These are phyloP conservation scores for Prorops nasuta DNA, from an alignment of 1,140 invertebrate species.

Conservation along the genomic window DNA sequence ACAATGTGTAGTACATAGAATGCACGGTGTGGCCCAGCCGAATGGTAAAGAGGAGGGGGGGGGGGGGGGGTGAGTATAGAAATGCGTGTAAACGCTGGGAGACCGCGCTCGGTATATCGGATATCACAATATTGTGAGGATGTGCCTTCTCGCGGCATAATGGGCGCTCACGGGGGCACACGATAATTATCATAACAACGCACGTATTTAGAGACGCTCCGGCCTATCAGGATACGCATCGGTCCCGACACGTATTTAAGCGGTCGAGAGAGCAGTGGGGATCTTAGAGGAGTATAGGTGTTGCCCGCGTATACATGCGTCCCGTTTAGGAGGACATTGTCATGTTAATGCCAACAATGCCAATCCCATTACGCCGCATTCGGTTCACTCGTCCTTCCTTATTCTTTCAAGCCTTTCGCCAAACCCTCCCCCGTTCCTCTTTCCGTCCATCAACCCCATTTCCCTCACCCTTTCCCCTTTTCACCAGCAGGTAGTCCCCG, in stretches of 20 bases:
- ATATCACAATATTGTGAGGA: constrained; percentile 51
- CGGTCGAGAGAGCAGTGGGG: too few relatives aligned
- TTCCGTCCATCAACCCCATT: not conserved
- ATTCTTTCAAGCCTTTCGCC: too few relatives aligned
- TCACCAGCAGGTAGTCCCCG: not conserved
- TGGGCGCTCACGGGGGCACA: constrained; percentile 11
- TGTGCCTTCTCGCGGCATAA: constrained; percentile 33
- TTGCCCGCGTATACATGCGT: not conserved
- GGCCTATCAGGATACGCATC: constrained; percentile 39
- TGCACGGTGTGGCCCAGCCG: too few relatives aligned
- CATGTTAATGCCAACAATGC: constrained; percentile 46
- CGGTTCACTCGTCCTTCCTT: not conserved
- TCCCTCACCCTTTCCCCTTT: not conserved
- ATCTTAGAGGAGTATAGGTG: too few relatives aligned
- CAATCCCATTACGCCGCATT: constrained; percentile 44
- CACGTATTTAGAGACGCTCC: constrained; percentile 35
- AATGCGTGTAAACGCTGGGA: too few relatives aligned
- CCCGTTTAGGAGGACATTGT: constrained; percentile 47
- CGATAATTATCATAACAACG: constrained; percentile 51
- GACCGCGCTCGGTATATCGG: constrained; percentile 24
- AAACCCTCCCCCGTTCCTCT: too few relatives aligned
- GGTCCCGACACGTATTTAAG: constrained; percentile 19
- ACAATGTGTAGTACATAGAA: too few relatives aligned
- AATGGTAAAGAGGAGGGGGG: too few relatives aligned
- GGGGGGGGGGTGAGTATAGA: too few relatives aligned